A percentile compares a stretch with the other conserved stretches of the same genome.
Evolutionary conservation across 2,113 vertebrate species (phyloP).

Genomic region (Elachura formosa): DNA sequence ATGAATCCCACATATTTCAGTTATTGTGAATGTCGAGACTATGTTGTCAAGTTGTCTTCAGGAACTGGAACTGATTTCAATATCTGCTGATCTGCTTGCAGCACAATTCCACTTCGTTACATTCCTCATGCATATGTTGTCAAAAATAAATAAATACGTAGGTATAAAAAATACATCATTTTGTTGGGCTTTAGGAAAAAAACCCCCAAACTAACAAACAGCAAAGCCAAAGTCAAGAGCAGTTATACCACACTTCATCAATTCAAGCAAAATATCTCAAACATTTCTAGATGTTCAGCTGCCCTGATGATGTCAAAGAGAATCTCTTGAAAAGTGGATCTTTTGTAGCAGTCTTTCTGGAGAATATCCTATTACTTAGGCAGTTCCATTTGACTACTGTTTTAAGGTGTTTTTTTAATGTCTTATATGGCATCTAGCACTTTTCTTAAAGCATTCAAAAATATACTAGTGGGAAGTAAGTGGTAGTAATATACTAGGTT

Average conservation of each 20-base stretch:
- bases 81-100: constrained; percentile 58
- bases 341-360: neutral
- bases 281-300: constrained; percentile 53
- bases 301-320: neutral
- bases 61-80: constrained; percentile 65
- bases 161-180: neutral
- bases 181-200: neutral
- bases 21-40: constrained; percentile 53
- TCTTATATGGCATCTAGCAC: neutral
- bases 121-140: constrained; percentile 68
- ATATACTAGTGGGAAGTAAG: neutral
- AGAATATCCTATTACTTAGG: neutral
- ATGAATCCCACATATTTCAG: constrained; percentile 41
- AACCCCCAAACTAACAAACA: neutral
- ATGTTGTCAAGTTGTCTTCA: constrained; percentile 52
- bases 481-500: neutral
- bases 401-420: neutral
- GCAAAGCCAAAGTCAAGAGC: neutral
- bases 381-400: constrained; percentile 12
- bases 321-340: neutral
- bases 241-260: neutral
- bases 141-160: constrained; percentile 25
- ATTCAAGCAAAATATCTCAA: constrained; percentile 23
- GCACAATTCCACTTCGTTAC: constrained; percentile 67
- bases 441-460: neutral